A percentile compares a stretch with the other conserved stretches of the same genome.
Conservation (phyloP, 1,140 invertebrate species). For the Phenacoccus solenopsis region DNA sequence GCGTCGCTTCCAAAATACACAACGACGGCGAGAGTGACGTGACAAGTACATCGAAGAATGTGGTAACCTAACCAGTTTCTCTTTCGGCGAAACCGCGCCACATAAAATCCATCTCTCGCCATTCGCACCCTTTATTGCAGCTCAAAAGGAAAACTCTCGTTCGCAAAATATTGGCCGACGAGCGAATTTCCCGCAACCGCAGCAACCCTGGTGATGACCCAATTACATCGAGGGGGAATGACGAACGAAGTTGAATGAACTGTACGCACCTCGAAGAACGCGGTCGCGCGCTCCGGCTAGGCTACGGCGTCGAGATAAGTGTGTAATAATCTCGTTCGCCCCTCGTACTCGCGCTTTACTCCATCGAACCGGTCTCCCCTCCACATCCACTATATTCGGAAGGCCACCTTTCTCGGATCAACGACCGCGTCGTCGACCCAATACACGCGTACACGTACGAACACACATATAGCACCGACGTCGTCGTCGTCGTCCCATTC, state of each 20-base stretch:
- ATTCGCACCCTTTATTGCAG: neutral
- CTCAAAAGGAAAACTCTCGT: neutral
- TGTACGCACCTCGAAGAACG: neutral
- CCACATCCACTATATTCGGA: neutral
- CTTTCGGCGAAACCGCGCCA: neutral
- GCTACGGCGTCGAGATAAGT: neutral
- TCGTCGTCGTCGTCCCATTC: neutral
- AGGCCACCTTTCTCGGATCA: neutral
- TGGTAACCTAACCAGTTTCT: neutral
- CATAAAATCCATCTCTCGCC: too few species aligned
- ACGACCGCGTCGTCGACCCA: neutral
- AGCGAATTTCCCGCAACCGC: neutral
- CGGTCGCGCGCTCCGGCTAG: neutral
- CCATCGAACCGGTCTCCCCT: too few species aligned
- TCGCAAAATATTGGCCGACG: neutral
- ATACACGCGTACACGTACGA: neutral
- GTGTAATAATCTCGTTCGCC: conserved; percentile 1
- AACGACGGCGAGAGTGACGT: neutral
- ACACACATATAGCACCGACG: too few species aligned
- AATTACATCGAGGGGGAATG: neutral
- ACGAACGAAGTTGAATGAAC: neutral
- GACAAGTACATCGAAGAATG: too few species aligned
- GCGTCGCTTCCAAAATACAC: neutral
- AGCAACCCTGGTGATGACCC: neutral
- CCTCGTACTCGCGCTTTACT: neutral